Evolutionary conservation across 2,797 vertebrate species (phyloP).

Genomic region (Manis javanica): DNA sequence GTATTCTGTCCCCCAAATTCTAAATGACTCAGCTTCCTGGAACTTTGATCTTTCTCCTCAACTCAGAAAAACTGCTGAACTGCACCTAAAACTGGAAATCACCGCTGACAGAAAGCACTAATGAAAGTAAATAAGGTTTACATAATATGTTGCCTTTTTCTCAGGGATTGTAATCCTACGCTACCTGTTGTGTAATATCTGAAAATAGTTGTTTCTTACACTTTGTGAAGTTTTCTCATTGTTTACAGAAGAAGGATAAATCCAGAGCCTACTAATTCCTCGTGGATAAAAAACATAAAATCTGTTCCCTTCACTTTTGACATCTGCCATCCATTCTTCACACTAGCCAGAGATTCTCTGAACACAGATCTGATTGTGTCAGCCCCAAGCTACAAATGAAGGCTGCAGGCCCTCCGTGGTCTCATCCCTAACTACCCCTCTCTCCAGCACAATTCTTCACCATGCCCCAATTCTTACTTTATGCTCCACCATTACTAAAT

Average conservation of each 20-base stretch:
- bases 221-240: slow-evolving; percentile 23
- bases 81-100: slow-evolving; percentile 16
- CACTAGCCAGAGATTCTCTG: not conserved
- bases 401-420: not conserved
- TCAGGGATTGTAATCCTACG: not conserved
- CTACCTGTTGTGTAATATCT: not conserved
- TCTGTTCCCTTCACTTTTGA: not conserved
- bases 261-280: not conserved
- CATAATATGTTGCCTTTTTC: not conserved
- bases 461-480: not conserved
- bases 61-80: not conserved
- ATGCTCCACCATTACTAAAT: not conserved
- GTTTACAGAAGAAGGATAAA: not conserved
- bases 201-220: slow-evolving; percentile 17
- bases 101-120: not conserved
- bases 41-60: slow-evolving; percentile 18
- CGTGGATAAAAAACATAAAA: not conserved
- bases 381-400: not conserved
- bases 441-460: not conserved
- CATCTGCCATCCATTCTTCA: not conserved
- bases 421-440: not conserved
- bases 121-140: not conserved
- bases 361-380: not conserved
- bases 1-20: not conserved
- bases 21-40: not conserved